Evolutionary conservation across 2,113 vertebrate genomes (phyloP).

Genomic region (Tricholaema leucomelas): DNA sequence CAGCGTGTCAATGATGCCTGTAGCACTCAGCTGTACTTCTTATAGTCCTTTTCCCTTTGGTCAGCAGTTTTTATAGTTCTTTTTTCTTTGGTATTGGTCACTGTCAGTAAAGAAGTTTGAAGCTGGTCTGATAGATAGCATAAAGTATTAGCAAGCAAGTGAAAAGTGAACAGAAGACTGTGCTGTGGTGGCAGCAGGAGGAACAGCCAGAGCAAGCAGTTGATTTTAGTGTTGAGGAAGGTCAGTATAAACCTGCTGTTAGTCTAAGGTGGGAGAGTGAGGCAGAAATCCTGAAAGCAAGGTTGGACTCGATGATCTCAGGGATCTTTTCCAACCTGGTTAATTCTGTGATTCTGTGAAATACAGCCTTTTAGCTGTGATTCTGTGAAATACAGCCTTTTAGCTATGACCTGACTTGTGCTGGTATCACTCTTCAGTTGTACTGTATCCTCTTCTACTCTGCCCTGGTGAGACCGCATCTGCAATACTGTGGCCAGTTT

Average conservation of each 20-base stretch:
- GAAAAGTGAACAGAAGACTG: background rate
- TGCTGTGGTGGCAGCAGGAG: background rate
- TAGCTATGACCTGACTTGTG: too few relatives aligned
- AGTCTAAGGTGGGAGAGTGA: background rate
- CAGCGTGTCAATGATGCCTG: background rate
- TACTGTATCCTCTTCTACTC: too few relatives aligned
- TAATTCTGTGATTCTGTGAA: too few relatives aligned
- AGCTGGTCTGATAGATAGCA: background rate
- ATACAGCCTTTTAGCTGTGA: too few relatives aligned
- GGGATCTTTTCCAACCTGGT: too few relatives aligned
- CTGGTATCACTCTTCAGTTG: too few relatives aligned
- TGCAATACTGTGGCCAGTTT: too few relatives aligned
- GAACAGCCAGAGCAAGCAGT: background rate
- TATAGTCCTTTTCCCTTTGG: background rate
- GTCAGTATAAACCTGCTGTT: background rate
- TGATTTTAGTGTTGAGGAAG: background rate
- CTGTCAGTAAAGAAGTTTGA: background rate
- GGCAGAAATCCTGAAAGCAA: background rate
- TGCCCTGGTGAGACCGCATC: too few relatives aligned
- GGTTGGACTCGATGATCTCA: background rate
- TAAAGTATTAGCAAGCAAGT: background rate
- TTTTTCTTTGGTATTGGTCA: background rate
- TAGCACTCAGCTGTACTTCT: background rate
- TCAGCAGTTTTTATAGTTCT: background rate
- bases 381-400: too few relatives aligned